A percentile compares a stretch with the other conserved stretches of the same genome.
Conservation (phyloP, 2,113 vertebrate genomes). For the Ciconia boyciana region DNA sequence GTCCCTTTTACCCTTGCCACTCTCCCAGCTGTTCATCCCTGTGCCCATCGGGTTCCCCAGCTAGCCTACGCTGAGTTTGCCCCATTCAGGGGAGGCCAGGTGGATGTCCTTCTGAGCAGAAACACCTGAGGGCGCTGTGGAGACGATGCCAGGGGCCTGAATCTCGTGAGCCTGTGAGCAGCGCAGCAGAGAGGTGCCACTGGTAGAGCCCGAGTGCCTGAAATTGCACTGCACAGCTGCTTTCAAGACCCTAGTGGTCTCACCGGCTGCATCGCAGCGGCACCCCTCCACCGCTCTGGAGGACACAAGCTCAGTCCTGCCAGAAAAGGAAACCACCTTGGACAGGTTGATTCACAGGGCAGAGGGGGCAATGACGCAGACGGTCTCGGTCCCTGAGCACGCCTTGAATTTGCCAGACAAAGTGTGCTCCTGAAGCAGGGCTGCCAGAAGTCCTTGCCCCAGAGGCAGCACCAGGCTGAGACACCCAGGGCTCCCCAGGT, state of each 20-base stretch:
- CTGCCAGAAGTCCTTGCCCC: background rate
- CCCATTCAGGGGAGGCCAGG: no score
- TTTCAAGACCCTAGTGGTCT: background rate
- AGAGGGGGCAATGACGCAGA: background rate
- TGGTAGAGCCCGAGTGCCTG: background rate
- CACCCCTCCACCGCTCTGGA: background rate
- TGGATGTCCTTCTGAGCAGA: background rate
- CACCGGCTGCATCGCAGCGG: background rate
- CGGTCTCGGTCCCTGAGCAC: background rate
- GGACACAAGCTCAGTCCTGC: background rate
- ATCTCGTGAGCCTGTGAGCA: background rate
- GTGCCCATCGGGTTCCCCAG: accelerated
- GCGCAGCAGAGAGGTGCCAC: background rate
- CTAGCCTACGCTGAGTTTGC: background rate
- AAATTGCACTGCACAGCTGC: background rate
- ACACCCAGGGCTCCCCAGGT: background rate
- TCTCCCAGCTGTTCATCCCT: no score
- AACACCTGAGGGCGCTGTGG: background rate
- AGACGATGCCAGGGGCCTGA: background rate
- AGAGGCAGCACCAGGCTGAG: background rate
- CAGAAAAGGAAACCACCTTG: background rate
- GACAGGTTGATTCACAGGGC: background rate
- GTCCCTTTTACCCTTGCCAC: background rate
- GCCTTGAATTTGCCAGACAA: background rate
- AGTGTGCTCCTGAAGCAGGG: background rate